A percentile compares a stretch with the other conserved stretches of the same genome.
Evolutionary conservation across 2,797 vertebrate genomes (phyloP).

Genomic region (Leptoclinus maculatus): DNA sequence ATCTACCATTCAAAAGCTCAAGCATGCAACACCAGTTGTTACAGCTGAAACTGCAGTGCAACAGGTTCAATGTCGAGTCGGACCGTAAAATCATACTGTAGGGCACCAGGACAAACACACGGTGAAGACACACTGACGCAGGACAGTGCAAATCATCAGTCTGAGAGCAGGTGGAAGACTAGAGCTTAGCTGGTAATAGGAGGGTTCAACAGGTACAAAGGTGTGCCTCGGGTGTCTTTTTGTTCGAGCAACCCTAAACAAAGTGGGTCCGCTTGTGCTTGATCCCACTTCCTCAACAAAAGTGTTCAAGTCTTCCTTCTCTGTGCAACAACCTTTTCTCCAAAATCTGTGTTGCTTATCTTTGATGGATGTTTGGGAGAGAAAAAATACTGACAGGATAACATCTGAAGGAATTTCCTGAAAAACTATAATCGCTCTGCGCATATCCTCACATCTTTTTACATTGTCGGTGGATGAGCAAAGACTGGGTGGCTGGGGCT

Average conservation of each 20-base stretch:
- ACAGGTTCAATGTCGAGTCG: constrained; percentile 50
- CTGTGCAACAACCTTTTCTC: constrained; percentile 26
- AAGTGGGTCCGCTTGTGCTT: constrained; percentile 52
- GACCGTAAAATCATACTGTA: constrained; percentile 46
- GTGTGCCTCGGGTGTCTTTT: constrained; percentile 55
- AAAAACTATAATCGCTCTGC: constrained; percentile 31
- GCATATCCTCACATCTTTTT: constrained; percentile 36
- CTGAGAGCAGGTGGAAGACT: constrained; percentile 61
- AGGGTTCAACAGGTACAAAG: constrained; percentile 62
- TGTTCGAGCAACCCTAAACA: constrained; percentile 53
- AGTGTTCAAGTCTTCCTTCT: constrained; percentile 20
- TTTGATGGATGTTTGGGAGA: constrained; percentile 50
- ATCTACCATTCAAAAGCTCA: constrained; percentile 25
- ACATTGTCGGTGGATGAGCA: constrained; percentile 22
- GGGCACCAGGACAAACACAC: constrained; percentile 14
- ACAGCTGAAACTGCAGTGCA: constrained; percentile 20
- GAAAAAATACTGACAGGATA: constrained; percentile 70
- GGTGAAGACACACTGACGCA: constrained; percentile 15
- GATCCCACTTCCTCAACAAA: constrained; percentile 57
- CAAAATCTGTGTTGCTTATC: constrained; percentile 48
- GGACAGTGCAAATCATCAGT: constrained; percentile 55
- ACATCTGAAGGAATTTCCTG: constrained; percentile 77
- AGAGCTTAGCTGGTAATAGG: constrained; percentile 64
- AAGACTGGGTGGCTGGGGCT: constrained; percentile 19
- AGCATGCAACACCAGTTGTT: constrained; percentile 13